Evolutionary conservation across 2,113 vertebrate species (phyloP).

Genomic region (Ahaetulla prasina): DNA sequence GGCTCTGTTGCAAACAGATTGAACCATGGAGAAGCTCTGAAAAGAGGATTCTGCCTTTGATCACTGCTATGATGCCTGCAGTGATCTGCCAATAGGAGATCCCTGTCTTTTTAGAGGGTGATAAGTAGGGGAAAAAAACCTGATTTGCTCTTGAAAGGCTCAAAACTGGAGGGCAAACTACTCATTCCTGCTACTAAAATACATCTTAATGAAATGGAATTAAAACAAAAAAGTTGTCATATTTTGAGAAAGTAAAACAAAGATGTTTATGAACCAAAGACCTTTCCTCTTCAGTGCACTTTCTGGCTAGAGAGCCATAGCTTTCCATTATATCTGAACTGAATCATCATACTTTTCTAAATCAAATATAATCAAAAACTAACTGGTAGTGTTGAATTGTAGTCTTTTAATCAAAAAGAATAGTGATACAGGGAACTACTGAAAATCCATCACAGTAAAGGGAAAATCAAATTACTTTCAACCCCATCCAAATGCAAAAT

Average conservation of each 20-base stretch:
- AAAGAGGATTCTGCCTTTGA: background rate
- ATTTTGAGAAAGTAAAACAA: background rate
- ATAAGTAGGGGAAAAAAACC: background rate
- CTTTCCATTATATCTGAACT: background rate
- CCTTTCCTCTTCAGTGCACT: background rate
- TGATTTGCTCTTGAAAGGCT: background rate
- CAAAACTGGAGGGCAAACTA: background rate
- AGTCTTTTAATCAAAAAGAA: background rate
- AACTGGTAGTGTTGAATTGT: background rate
- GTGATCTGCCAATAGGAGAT: too few species aligned
- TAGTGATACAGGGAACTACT: background rate
- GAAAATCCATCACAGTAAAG: background rate
- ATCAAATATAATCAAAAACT: background rate
- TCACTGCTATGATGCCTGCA: background rate
- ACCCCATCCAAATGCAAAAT: background rate
- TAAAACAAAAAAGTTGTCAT: background rate
- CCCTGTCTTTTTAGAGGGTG: background rate
- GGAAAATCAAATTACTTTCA: background rate
- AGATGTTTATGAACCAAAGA: background rate
- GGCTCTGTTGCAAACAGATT: background rate
- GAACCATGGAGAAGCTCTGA: background rate
- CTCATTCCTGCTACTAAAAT: background rate
- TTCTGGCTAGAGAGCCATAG: background rate
- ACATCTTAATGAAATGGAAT: background rate
- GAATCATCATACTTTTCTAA: background rate